These are phyloP conservation scores for Scaptomyza tumidula DNA, from an alignment of 2,888 invertebrate species.

Conservation along the genomic window DNA sequence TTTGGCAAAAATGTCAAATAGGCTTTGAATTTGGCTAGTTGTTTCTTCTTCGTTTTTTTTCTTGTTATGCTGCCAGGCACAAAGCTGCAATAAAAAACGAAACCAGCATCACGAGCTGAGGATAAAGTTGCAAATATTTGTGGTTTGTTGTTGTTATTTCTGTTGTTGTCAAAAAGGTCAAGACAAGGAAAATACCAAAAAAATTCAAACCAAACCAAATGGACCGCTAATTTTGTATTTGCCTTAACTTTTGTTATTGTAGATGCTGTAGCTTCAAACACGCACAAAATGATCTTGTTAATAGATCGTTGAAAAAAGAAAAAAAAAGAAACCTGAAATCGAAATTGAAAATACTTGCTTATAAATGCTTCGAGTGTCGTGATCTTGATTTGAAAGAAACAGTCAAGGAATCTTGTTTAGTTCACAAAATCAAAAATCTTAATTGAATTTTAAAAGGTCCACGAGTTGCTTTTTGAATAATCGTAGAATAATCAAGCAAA, in stretches of 20 bases:
- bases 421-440: neutral
- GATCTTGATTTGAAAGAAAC: slow-evolving; percentile 1
- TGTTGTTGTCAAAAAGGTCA: slow-evolving; percentile 56
- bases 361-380: neutral
- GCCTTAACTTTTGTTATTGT: slow-evolving; percentile 3
- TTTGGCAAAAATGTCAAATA: slow-evolving; percentile 75
- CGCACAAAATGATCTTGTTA: slow-evolving; percentile 65
- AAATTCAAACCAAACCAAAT: slow-evolving; percentile 23
- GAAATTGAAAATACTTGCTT: slow-evolving; percentile 3
- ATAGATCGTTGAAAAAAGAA: slow-evolving; percentile 4
- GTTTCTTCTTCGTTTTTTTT: slow-evolving; percentile 3
- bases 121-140: slow-evolving; percentile 73
- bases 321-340: slow-evolving; percentile 2
- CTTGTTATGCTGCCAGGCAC: slow-evolving; percentile 37
- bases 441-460: neutral
- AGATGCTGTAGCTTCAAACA: slow-evolving; percentile 18
- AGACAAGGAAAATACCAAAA: slow-evolving; percentile 38
- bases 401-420: neutral
- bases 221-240: slow-evolving; percentile 31
- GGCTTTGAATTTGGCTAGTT: slow-evolving; percentile 53
- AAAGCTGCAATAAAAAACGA: slow-evolving; percentile 54
- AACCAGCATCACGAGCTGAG: slow-evolving; percentile 76
- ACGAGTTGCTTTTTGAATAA: neutral
- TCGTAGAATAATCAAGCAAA: neutral
- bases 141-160: slow-evolving; percentile 31